A percentile compares a stretch with the other conserved stretches of the same genome.
These are phyloP conservation scores for Stichodactyla helianthus DNA, from an alignment of 64 coral and sea anemone genomes.

Conservation along the genomic window DNA sequence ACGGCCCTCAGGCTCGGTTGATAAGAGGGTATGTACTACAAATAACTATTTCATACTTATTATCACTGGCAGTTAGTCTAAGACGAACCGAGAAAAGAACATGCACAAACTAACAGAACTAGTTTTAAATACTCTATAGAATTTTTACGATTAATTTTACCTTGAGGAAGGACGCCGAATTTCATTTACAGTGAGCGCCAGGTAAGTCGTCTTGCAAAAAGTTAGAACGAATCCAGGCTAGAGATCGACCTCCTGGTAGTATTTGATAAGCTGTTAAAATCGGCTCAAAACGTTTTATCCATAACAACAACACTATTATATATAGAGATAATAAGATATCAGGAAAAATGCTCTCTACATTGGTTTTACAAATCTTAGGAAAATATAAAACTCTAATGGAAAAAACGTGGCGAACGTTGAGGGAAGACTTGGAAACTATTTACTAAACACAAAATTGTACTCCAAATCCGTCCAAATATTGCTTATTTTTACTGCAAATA, in stretches of 20 bases:
- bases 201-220: not conserved
- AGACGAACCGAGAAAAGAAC: too few species aligned
- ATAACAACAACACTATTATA: not conserved
- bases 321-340: not conserved
- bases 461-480: not conserved
- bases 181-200: not conserved
- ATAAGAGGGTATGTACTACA: too few species aligned
- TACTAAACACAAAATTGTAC: not conserved
- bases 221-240: not conserved
- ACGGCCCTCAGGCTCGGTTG: too few species aligned
- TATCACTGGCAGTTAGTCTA: too few species aligned
- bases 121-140: too few species aligned
- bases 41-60: too few species aligned
- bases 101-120: too few species aligned
- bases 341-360: not conserved
- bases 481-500: not conserved
- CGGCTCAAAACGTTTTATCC: not conserved
- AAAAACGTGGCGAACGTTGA: not conserved
- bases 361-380: not conserved
- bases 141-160: too few species aligned
- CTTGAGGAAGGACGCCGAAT: too few species aligned
- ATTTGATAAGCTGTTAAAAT: not conserved
- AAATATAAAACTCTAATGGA: not conserved
- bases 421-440: not conserved
- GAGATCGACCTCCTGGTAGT: not conserved